Percentiles rank a stretch among this genome's conserved stretches.
phyloP scores from a whole-genome alignment of 1,140 invertebrate genomes.

The Neodiprion lecontei region DNA sequence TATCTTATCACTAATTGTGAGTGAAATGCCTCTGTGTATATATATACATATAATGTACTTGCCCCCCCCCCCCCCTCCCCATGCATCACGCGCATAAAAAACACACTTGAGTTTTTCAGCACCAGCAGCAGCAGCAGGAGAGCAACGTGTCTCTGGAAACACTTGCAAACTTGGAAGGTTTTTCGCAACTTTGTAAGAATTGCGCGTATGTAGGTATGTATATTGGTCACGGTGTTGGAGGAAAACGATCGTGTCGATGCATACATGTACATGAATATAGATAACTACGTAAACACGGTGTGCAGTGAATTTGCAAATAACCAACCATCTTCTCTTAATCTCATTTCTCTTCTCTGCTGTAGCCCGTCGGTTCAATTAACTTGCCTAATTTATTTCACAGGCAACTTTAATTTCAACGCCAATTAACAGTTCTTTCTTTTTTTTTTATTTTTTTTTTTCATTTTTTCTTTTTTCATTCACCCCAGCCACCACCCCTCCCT shows the following conservation, averaged over 20 bases:
- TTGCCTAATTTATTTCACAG: constrained; percentile 13
- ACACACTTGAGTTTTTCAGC: background rate
- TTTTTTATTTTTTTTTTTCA: no score
- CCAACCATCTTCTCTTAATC: no score
- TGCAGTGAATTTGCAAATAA: no score
- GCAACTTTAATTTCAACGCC: constrained; percentile 10
- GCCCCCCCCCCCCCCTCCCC: background rate
- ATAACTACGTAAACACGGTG: no score
- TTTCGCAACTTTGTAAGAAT: no score
- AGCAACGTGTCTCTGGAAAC: no score
- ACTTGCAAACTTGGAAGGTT: no score
- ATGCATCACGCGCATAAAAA: background rate
- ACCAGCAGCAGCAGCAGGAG: background rate
- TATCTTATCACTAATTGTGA: background rate
- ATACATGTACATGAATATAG: background rate
- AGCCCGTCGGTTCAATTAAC: background rate
- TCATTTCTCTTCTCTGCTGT: background rate
- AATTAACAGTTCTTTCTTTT: background rate
- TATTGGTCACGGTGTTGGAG: background rate
- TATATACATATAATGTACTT: no score
- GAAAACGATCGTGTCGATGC: background rate
- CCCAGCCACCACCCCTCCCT: no score
- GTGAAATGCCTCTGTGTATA: no score
- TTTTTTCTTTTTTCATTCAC: no score
- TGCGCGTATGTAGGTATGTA: no score